These are phyloP conservation scores for Drosophila pseudotalamancana DNA, from an alignment of 2,888 invertebrate species.

Conservation along the genomic window DNA sequence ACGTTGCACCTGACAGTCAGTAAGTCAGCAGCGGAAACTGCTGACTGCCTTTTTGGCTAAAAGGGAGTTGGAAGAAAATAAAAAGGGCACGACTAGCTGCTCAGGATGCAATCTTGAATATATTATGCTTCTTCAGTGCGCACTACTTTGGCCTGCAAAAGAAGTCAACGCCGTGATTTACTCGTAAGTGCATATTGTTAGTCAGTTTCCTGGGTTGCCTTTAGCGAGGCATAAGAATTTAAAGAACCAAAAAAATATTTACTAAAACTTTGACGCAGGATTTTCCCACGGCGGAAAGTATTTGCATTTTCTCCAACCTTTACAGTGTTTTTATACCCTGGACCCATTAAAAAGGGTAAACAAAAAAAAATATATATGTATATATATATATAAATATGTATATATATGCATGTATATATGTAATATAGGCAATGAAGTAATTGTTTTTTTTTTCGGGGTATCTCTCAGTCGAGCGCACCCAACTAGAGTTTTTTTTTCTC, in stretches of 20 bases:
- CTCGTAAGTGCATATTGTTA: constrained; percentile 15
- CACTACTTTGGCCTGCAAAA: constrained; percentile 6
- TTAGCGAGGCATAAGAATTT: constrained; percentile 8
- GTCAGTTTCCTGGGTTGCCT: neutral
- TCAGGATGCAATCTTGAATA: constrained; percentile 47
- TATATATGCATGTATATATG: no score
- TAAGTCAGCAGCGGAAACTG: constrained; percentile 23
- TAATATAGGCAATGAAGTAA: no score
- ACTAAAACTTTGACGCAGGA: constrained; percentile 25
- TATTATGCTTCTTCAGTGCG: constrained; percentile 31
- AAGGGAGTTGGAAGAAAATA: neutral
- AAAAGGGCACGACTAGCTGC: neutral
- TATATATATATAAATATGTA: no score
- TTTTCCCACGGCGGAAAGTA: neutral
- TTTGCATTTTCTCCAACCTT: neutral
- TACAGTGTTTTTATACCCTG: no score
- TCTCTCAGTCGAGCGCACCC: no score
- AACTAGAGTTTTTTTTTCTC: no score
- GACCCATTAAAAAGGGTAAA: no score
- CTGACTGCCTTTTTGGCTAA: constrained; percentile 34
- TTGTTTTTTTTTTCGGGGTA: no score
- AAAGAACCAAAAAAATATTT: constrained; percentile 25
- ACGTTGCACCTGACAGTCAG: constrained; percentile 29
- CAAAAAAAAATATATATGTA: no score
- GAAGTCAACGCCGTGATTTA: constrained; percentile 23